phyloP scores from a whole-genome alignment of 1,140 invertebrate species.

The Monochamus saltuarius region DNA sequence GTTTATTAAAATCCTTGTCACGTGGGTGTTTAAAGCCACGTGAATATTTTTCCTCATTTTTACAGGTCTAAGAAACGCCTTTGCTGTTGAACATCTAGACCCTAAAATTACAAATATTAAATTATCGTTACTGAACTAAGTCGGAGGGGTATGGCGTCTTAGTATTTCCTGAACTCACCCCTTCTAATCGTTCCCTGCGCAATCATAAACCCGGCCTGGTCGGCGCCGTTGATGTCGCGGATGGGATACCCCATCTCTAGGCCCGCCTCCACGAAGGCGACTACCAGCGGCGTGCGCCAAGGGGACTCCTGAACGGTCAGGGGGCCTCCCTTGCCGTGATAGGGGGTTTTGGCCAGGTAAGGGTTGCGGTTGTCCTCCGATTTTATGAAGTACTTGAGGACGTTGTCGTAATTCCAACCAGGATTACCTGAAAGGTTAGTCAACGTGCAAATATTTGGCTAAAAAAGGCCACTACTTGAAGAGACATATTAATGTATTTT shows the following conservation, averaged over 20 bases:
- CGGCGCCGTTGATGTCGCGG: slow-evolving; percentile 82
- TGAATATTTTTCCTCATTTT: slow-evolving; percentile 77
- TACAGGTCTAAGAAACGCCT: slow-evolving; percentile 82
- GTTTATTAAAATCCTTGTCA: slow-evolving; percentile 70
- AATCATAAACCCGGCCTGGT: slow-evolving; percentile 84
- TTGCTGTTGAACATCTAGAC: slow-evolving; percentile 84
- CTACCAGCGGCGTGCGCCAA: slow-evolving; percentile 77
- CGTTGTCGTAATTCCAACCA: slow-evolving; percentile 88
- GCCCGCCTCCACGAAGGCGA: slow-evolving; percentile 83
- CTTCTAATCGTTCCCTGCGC: slow-evolving; percentile 80
- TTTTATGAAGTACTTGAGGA: slow-evolving; percentile 86
- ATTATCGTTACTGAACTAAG: neutral
- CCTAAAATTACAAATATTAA: slow-evolving; percentile 52
- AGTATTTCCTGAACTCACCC: slow-evolving; percentile 18
- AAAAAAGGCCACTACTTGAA: too few species aligned
- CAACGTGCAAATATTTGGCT: too few species aligned
- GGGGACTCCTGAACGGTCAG: slow-evolving; percentile 82
- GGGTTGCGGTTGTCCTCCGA: slow-evolving; percentile 87
- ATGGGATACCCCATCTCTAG: slow-evolving; percentile 82
- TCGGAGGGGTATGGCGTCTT: neutral
- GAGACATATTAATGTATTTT: too few species aligned
- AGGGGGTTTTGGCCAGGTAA: slow-evolving; percentile 68
- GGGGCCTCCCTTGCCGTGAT: slow-evolving; percentile 74
- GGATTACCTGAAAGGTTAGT: slow-evolving; percentile 57
- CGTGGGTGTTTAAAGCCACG: slow-evolving; percentile 74